Conservation (phyloP, 2,888 invertebrate genomes). For the Steromphala cineraria region DNA sequence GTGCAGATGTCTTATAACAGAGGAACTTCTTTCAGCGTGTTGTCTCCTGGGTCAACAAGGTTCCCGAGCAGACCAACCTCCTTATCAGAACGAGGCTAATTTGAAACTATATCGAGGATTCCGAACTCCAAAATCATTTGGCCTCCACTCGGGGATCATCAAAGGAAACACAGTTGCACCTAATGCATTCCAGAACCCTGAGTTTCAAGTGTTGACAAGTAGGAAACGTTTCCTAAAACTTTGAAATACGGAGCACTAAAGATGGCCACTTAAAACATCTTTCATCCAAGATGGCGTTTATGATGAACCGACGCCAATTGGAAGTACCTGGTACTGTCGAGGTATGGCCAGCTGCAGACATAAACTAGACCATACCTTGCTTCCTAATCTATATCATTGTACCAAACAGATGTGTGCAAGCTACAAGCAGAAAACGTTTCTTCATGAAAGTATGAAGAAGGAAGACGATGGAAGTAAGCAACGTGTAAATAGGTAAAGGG, state of each 20-base stretch:
- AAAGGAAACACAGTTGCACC: neutral
- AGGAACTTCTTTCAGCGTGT: neutral
- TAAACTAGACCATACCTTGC: no score
- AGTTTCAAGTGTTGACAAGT: neutral
- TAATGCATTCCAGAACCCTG: neutral
- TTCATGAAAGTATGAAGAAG: no score
- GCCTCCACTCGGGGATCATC: neutral
- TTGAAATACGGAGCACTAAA: neutral
- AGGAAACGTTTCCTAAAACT: neutral
- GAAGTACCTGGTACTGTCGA: no score
- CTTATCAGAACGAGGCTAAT: neutral
- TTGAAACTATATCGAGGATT: neutral
- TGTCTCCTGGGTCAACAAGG: neutral
- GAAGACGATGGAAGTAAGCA: no score
- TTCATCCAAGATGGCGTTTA: no score
- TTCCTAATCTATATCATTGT: no score
- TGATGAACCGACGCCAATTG: no score
- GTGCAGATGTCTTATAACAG: neutral
- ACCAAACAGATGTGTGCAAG: no score
- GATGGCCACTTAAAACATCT: no score
- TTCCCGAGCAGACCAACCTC: neutral
- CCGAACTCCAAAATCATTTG: neutral
- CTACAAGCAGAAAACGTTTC: no score
- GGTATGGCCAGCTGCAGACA: no score
- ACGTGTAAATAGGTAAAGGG: no score